Conservation (phyloP, 1,140 invertebrate genomes). For the Drosophila cardini region DNA sequence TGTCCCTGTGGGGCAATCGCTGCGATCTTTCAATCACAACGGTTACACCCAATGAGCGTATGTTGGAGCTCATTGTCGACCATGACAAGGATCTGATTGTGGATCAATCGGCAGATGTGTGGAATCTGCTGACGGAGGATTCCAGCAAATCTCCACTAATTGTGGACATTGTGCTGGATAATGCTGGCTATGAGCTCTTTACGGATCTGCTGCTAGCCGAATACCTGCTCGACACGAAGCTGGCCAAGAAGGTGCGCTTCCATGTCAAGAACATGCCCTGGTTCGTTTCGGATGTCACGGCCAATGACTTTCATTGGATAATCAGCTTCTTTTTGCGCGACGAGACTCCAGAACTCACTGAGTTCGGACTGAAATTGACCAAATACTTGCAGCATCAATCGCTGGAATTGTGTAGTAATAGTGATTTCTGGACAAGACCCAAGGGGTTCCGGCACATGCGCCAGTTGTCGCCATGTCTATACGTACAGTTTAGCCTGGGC, state of each 20-base stretch:
- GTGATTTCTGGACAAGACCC: conserved; percentile 95
- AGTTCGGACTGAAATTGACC: conserved; percentile 86
- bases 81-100: conserved; percentile 37
- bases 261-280: conserved; percentile 96
- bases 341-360: conserved; percentile 65
- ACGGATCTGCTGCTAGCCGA: conserved; percentile 94
- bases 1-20: conserved; percentile 90
- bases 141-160: conserved; percentile 25
- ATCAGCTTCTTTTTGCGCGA: conserved; percentile 84
- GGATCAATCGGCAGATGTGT: conserved; percentile 57
- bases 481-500: conserved; percentile 89
- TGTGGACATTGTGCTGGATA: conserved; percentile 95
- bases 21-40: conserved; percentile 94
- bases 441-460: conserved; percentile 92
- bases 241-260: conserved; percentile 91
- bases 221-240: conserved; percentile 88
- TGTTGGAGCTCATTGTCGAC: background rate
- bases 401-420: conserved; percentile 85
- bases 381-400: conserved; percentile 85
- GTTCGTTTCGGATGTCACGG: conserved; percentile 96
- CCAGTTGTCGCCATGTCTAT: conserved; percentile 88
- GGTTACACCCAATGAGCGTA: conserved; percentile 84
- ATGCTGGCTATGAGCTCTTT: conserved; percentile 97
- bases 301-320: conserved; percentile 91
- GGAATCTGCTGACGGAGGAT: conserved; percentile 27